Percentiles rank a stretch among this genome's conserved stretches.
Conservation (phyloP, 2,113 vertebrate species). For the Silurus asotus region DNA sequence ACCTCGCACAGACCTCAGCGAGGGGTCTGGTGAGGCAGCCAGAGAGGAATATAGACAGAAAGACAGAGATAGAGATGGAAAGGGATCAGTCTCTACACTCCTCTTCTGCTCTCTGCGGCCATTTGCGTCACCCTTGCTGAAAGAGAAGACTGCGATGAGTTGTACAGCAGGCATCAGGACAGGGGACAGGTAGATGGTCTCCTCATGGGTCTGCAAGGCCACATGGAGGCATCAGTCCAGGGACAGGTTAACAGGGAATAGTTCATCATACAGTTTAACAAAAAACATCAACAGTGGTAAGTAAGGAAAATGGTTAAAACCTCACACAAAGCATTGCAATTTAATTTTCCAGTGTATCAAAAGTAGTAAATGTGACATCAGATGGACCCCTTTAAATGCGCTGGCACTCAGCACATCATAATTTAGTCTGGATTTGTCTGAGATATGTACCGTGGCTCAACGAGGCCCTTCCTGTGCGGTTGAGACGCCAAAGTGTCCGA, state of each 20-base stretch:
- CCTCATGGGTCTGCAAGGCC: conserved; percentile 29
- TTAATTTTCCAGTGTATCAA: conserved; percentile 21
- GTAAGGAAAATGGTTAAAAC: not conserved
- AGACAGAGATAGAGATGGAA: conserved; percentile 44
- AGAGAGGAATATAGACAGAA: conserved; percentile 41
- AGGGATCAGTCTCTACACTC: conserved; percentile 46
- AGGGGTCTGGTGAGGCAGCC: conserved; percentile 39
- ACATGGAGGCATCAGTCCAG: conserved; percentile 51
- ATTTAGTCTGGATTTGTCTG: conserved; percentile 28
- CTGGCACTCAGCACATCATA: not conserved
- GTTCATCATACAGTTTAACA: conserved; percentile 8
- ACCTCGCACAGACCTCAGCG: conserved; percentile 68
- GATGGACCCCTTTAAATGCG: not conserved
- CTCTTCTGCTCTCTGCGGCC: conserved; percentile 43
- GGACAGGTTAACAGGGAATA: conserved; percentile 43
- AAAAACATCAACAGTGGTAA: conserved; percentile 12
- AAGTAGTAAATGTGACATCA: conserved; percentile 6
- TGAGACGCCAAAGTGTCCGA: not conserved
- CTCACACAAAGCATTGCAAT: not conserved
- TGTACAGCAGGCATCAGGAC: conserved; percentile 34
- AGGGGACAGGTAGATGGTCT: conserved; percentile 25
- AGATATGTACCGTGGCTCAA: conserved; percentile 16
- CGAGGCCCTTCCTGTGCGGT: conserved; percentile 26
- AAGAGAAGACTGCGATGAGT: conserved; percentile 60
- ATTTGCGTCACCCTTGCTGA: conserved; percentile 62